Percentiles rank a stretch among this genome's conserved stretches.
phyloP scores from a whole-genome alignment of 2,797 vertebrate species.

The Siniperca undulata region DNA sequence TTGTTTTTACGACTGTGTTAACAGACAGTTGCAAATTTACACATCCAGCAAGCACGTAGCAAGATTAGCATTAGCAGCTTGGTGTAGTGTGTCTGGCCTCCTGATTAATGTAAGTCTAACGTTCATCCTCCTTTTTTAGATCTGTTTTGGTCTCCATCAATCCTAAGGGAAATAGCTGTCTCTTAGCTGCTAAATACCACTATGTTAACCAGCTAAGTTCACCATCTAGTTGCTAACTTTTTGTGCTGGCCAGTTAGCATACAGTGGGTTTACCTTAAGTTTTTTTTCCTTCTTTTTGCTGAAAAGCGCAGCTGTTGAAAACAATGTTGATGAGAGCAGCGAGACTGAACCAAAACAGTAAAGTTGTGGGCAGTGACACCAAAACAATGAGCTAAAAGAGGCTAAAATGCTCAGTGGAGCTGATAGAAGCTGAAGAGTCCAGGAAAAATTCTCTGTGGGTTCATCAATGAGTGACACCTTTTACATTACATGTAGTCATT shows the following conservation, averaged over 20 bases:
- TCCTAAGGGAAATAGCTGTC: not conserved
- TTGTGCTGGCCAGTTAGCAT: not conserved
- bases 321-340: not conserved
- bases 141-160: not conserved
- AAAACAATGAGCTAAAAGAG: slow-evolving; percentile 2
- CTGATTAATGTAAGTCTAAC: not conserved
- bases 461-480: not conserved
- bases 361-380: not conserved
- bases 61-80: too few species aligned
- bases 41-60: too few species aligned
- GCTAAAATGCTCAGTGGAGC: not conserved
- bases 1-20: too few species aligned
- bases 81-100: not conserved
- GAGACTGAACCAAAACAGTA: not conserved
- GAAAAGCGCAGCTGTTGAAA: not conserved
- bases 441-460: not conserved
- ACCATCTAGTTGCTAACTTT: not conserved
- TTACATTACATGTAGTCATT: not conserved
- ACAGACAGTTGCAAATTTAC: too few species aligned
- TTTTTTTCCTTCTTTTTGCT: not conserved
- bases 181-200: not conserved
- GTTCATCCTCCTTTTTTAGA: not conserved
- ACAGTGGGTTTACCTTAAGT: not conserved
- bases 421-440: not conserved
- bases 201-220: not conserved